Conservation (phyloP, 2,797 vertebrate genomes). For the Distichodus sexfasciatus region DNA sequence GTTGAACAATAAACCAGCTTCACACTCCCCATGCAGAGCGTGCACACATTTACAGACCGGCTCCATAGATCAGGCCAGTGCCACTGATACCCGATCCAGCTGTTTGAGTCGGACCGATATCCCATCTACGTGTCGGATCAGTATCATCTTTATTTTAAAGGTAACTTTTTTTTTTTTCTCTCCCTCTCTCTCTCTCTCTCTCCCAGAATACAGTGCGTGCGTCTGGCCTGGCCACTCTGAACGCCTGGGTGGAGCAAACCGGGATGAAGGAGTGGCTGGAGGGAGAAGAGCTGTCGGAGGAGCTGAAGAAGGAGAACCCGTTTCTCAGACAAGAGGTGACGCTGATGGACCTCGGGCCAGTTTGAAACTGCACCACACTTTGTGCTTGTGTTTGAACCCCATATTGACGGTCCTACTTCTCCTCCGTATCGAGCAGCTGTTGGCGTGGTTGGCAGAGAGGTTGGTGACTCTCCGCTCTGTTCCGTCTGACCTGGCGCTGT, state of each 20-base stretch:
- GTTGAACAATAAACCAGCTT: too few species aligned
- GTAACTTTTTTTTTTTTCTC: too few species aligned
- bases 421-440: too few species aligned
- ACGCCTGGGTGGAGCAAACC: constrained; percentile 93
- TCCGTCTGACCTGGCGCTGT: constrained; percentile 84
- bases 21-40: too few species aligned
- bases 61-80: too few species aligned
- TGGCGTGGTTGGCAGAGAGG: constrained; percentile 93
- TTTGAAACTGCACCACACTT: background rate
- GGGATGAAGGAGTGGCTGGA: constrained; percentile 98
- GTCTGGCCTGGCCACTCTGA: constrained; percentile 86
- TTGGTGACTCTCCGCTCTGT: constrained; percentile 83
- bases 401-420: too few species aligned
- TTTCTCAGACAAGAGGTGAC: constrained; percentile 93
- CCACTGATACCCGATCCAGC: too few species aligned
- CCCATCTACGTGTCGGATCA: too few species aligned
- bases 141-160: too few species aligned
- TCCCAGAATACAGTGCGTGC: constrained; percentile 83
- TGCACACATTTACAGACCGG: too few species aligned
- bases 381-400: too few species aligned
- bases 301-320: constrained; percentile 95
- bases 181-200: background rate
- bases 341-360: constrained; percentile 31
- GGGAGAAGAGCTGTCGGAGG: constrained; percentile 93
- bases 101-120: too few species aligned